Base-by-base conservation (phyloP, 2,113 vertebrate genomes). In the Istiophorus platypterus region DNA sequence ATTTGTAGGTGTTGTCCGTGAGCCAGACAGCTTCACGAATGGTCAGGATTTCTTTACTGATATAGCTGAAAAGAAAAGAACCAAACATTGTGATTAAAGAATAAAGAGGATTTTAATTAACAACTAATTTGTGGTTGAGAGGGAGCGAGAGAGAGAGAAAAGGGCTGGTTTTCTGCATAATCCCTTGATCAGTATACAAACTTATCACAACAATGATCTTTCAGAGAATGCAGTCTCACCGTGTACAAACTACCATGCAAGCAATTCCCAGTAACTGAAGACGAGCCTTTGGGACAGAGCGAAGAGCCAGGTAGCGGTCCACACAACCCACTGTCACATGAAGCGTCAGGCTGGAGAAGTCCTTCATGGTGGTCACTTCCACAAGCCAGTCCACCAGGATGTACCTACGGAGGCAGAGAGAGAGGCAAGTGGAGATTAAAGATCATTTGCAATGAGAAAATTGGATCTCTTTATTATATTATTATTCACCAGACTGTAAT, bases 11-110 rank as follows among this genome's bases (percentile, higher is more conserved):
- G 93, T 99, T 99, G 93, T 99, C 98, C 0, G 98, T 99, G 57
- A 99, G 96, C 98, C 98, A 99, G 52, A 99, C 98, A 0, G 98
- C 98, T 91, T 99, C 98, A 0, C 98, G 94, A 77, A 99, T 99
- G 0, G 98, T 99, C 91, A 99, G 82, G 84, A 99, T 99, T 78
- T 99, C 98, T 91, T 97, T 98, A 92, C 97, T 99, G 69, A 97
- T 96, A 82, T 99, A 95, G 59, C 94, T 95, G 31, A 51, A 68
- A 67, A 62, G 1, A 29, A 24, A 41, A 17, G 2, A 34, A 49
- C 1, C 7, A 54, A 47, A 76, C 0, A 64, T 37, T 47, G 34
- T 70, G 2, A 41, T 18, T 34, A 34, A 24, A 1, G 61, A 37
- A 37, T 58, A 52, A 0, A 27, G 29, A 29, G 12, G 0, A 34